These are phyloP conservation scores for Sebastes itinus DNA, from an alignment of 2,797 vertebrate genomes.

Conservation along the genomic window DNA sequence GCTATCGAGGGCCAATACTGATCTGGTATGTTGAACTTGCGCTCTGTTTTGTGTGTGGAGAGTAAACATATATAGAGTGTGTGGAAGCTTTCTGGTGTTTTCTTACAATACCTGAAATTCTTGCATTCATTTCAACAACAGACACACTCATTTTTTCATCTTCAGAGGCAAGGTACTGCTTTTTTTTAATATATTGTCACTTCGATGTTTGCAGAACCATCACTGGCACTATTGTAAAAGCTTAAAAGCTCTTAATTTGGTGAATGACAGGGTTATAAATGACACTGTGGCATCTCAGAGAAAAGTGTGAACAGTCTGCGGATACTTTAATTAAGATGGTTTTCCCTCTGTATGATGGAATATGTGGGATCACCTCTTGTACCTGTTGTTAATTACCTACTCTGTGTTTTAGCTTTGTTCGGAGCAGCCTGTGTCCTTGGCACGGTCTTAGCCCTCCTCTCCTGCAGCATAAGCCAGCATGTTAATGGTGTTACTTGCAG, in stretches of 20 bases:
- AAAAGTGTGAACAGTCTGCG: background rate
- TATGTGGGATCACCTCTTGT: slow-evolving; percentile 46
- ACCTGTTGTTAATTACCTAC: slow-evolving; percentile 53
- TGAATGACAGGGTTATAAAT: slow-evolving; percentile 3
- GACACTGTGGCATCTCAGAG: background rate
- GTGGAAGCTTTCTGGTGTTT: background rate
- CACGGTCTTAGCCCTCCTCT: slow-evolving; percentile 10
- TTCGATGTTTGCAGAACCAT: background rate
- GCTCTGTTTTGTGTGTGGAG: background rate
- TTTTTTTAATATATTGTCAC: slow-evolving; percentile 11
- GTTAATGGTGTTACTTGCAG: slow-evolving; percentile 37
- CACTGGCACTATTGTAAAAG: background rate
- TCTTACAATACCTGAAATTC: background rate
- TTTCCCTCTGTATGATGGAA: slow-evolving; percentile 8
- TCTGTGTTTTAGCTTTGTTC: slow-evolving; percentile 18
- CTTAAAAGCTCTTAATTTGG: background rate
- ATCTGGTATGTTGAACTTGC: background rate
- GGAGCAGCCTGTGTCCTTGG: slow-evolving; percentile 50
- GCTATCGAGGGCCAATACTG: background rate
- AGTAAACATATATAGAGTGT: background rate
- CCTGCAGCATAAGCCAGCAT: slow-evolving; percentile 4
- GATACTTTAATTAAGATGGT: slow-evolving; percentile 42
- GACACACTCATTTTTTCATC: slow-evolving; percentile 31
- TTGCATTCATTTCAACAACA: slow-evolving; percentile 26
- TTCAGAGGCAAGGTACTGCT: background rate